phyloP scores from a whole-genome alignment of 2,797 vertebrate species.

The Macropodus opercularis region DNA sequence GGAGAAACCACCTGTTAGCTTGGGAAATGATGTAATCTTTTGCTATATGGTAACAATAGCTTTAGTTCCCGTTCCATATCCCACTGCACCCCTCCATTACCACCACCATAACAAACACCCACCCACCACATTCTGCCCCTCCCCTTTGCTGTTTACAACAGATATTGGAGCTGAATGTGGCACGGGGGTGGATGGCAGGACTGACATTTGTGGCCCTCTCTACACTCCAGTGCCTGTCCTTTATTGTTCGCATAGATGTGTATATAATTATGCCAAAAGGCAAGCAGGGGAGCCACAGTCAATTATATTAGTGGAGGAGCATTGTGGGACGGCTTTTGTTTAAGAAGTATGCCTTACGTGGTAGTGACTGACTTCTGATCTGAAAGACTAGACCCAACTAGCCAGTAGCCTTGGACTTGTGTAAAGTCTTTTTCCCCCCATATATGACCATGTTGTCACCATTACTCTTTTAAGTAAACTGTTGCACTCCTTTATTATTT shows the following conservation, averaged over 20 bases:
- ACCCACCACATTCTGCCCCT: constrained; percentile 4
- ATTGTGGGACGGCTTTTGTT: constrained; percentile 40
- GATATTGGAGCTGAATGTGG: constrained; percentile 40
- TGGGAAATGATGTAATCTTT: constrained; percentile 41
- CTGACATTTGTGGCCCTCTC: constrained; percentile 60
- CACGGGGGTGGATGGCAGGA: constrained; percentile 34
- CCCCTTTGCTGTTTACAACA: constrained; percentile 28
- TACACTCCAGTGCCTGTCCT: constrained; percentile 25
- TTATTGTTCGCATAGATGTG: constrained; percentile 64
- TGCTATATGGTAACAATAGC: constrained; percentile 49
- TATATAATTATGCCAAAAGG: constrained; percentile 67
- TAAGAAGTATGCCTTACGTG: constrained; percentile 22
- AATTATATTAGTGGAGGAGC: constrained; percentile 36
- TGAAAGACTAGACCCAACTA: no score
- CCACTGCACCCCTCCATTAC: constrained; percentile 12
- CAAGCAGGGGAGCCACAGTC: constrained; percentile 37
- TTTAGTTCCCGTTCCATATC: constrained; percentile 29
- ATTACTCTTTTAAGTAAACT: background rate
- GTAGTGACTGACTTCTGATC: constrained; percentile 38
- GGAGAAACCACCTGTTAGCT: constrained; percentile 18
- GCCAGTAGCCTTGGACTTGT: no score
- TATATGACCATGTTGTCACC: no score
- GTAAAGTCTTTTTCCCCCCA: no score
- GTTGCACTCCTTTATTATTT: background rate
- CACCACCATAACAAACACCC: constrained; percentile 21